These are phyloP conservation scores for Gorsachius magnificus DNA, from an alignment of 2,797 vertebrate genomes.

Conservation along the genomic window DNA sequence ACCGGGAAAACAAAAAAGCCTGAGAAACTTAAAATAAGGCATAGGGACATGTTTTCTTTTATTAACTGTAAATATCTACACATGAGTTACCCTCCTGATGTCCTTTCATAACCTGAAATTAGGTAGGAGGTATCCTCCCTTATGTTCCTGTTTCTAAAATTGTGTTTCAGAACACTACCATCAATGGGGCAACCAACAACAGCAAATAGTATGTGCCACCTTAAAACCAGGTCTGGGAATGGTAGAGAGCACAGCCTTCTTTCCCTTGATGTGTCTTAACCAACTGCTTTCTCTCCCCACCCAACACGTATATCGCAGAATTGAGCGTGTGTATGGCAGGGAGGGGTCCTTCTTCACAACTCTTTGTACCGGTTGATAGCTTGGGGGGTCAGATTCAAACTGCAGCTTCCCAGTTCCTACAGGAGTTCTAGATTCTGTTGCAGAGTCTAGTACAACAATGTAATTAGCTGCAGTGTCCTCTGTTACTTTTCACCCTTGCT, in stretches of 20 bases:
- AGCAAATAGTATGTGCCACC: neutral
- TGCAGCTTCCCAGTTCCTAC: neutral
- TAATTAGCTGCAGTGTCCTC: neutral
- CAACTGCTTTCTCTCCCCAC: neutral
- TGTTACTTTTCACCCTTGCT: neutral
- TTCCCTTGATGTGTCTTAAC: neutral
- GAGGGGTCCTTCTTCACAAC: neutral
- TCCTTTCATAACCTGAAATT: neutral
- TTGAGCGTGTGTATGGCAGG: neutral
- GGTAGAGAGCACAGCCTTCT: neutral
- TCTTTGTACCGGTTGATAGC: neutral
- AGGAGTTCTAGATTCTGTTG: neutral
- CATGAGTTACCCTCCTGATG: neutral
- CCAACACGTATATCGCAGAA: neutral
- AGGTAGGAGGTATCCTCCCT: neutral
- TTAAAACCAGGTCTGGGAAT: neutral
- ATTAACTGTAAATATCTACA: neutral
- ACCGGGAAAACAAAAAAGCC: neutral
- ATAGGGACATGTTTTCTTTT: accelerated
- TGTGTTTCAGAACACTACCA: neutral
- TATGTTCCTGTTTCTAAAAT: neutral
- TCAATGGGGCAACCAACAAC: neutral
- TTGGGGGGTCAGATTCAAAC: neutral
- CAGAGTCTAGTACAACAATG: neutral
- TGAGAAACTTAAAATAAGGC: neutral